Percentiles rank a stretch among this genome's conserved stretches.
phyloP scores from a whole-genome alignment of 2,797 vertebrate genomes.

The Chanos chanos region DNA sequence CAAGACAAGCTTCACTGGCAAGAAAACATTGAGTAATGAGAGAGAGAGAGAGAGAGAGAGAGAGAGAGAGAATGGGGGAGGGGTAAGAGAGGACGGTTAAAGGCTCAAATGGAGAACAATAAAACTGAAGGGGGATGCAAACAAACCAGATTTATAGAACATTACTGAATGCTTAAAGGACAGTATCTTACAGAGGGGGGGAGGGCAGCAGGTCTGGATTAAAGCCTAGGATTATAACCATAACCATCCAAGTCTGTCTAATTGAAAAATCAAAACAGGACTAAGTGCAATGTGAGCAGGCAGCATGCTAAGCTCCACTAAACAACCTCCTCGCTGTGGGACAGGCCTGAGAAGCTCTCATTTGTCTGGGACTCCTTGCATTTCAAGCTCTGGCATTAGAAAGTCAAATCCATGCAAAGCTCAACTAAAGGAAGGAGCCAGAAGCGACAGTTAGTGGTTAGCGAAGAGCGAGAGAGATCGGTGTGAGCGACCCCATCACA shows the following conservation, averaged over 20 bases:
- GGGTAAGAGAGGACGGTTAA: background rate
- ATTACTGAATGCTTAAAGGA: too few relatives aligned
- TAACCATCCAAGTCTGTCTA: conserved; percentile 36
- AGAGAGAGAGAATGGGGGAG: conserved; percentile 20
- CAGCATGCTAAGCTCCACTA: conserved; percentile 48
- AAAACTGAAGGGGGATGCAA: too few relatives aligned
- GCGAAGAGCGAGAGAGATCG: conserved; percentile 43
- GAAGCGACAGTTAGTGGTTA: conserved; percentile 58
- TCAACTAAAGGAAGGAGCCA: conserved; percentile 44
- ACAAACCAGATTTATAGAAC: too few relatives aligned
- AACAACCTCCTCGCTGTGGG: conserved; percentile 18
- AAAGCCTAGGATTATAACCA: conserved; percentile 33
- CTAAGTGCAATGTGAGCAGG: conserved; percentile 55
- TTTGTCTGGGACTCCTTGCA: conserved; percentile 69
- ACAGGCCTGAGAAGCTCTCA: background rate
- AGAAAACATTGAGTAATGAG: conserved; percentile 37
- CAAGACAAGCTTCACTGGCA: conserved; percentile 37
- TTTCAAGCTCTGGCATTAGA: conserved; percentile 54
- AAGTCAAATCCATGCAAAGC: conserved; percentile 82
- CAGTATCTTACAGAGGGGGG: background rate
- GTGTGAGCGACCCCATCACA: conserved; percentile 50
- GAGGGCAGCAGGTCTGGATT: conserved; percentile 1
- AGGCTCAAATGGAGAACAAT: background rate
- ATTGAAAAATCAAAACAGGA: conserved; percentile 33
- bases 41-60: conserved; percentile 28